These are phyloP conservation scores for Mesodorylaimus sp. DNA, from an alignment of 2,888 invertebrate genomes.

Conservation along the genomic window DNA sequence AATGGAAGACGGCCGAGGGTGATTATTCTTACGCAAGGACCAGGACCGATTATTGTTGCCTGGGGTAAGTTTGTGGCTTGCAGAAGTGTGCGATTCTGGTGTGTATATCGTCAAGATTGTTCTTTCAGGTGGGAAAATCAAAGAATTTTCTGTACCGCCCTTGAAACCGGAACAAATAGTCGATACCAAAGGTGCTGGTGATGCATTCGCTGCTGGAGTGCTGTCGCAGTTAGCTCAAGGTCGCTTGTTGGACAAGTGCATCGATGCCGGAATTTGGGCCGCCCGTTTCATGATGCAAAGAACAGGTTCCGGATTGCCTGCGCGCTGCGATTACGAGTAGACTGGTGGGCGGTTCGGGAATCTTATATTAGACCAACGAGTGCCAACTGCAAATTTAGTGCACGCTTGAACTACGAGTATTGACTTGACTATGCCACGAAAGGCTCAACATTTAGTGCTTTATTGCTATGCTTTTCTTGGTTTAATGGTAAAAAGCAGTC, in stretches of 20 bases:
- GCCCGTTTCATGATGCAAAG: constrained; percentile 70
- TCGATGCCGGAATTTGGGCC: constrained; percentile 69
- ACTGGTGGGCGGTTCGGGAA: too few relatives aligned
- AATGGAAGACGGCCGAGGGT: constrained; percentile 51
- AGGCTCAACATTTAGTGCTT: too few relatives aligned
- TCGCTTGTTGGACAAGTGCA: constrained; percentile 53
- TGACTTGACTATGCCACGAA: too few relatives aligned
- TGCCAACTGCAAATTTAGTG: too few relatives aligned
- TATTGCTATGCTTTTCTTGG: too few relatives aligned
- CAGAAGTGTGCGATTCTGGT: too few relatives aligned
- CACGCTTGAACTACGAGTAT: too few relatives aligned
- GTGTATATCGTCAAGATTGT: too few relatives aligned
- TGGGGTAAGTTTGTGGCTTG: constrained; percentile 13
- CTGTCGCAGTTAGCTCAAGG: constrained; percentile 60
- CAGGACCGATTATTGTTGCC: constrained; percentile 59
- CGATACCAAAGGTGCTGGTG: constrained; percentile 96
- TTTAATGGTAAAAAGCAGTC: too few relatives aligned
- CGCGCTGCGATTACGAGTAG: constrained; percentile 32
- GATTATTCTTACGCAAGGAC: constrained; percentile 79
- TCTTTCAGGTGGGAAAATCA: constrained; percentile 5
- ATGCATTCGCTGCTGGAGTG: constrained; percentile 94
- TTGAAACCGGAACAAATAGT: constrained; percentile 56
- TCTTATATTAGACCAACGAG: too few relatives aligned
- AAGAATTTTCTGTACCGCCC: constrained; percentile 48
- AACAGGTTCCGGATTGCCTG: constrained; percentile 62